Percentiles rank a stretch among this genome's conserved stretches.
phyloP scores from a whole-genome alignment of 2,113 vertebrate species.

The Numida meleagris region DNA sequence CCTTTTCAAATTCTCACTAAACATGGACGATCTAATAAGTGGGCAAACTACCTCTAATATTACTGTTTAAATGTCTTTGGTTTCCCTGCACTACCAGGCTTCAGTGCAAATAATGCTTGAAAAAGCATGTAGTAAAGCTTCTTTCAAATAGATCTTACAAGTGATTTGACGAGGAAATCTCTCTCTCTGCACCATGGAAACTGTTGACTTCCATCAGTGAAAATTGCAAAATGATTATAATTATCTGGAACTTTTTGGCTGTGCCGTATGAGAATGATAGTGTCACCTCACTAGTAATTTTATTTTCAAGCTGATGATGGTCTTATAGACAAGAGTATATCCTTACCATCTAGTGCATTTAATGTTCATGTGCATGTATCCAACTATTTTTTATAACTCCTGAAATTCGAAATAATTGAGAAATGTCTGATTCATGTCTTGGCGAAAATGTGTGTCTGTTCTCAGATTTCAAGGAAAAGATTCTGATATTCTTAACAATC shows the following conservation, averaged over 20 bases:
- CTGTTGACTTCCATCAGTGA: neutral
- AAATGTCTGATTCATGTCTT: neutral
- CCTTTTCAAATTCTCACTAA: neutral
- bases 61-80: conserved; percentile 16
- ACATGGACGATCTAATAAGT: neutral
- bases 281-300: conserved; percentile 19
- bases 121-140: neutral
- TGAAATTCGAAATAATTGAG: conserved; percentile 8
- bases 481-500: neutral
- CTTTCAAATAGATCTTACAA: neutral
- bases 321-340: neutral
- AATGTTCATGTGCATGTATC: neutral
- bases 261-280: neutral
- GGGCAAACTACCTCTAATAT: neutral
- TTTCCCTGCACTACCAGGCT: neutral
- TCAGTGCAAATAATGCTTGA: conserved; percentile 31
- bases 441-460: neutral
- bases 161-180: conserved; percentile 41
- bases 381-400: neutral
- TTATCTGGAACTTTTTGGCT: conserved; percentile 31
- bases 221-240: conserved; percentile 37
- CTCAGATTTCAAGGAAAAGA: neutral
- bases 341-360: neutral
- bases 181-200: neutral
- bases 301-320: conserved; percentile 29